Base-by-base conservation (phyloP, 2,888 invertebrate genomes). In the Acholoe squamosa region DNA sequence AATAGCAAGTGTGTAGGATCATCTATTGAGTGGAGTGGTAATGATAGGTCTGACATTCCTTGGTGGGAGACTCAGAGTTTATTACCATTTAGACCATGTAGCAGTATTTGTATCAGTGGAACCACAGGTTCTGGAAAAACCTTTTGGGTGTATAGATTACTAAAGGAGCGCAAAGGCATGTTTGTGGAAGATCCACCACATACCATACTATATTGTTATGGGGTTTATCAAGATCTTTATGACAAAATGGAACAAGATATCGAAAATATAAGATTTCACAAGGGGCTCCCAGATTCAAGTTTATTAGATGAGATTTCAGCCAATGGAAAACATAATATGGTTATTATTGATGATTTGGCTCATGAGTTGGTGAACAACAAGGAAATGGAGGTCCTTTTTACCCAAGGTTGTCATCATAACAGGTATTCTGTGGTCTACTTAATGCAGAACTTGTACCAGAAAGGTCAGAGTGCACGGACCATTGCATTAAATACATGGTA, bases 401-500 rank as follows among this genome's bases (percentile, higher is more conserved):
- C 76, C 10, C 31, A 28, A 25, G 76, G 76, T 76, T 76, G 76
- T 76, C 76, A 76, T n/a, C 76, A 76, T 76, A 76, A 28, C 10
- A 76, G n/a, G 12, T 76, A 16, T 76, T 25, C 25, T 14, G 76
- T 76, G 31, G n/a, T 76, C 10, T 76, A 76, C 31, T 14, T 76
- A 14, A 76, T 25, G 14, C 76, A 76, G n/a, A 76, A 76, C n/a
- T n/a, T n/a, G n/a, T n/a, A n/a, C n/a, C n/a, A n/a, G n/a, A n/a
- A n/a, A n/a, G n/a, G n/a, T n/a, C 76, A 76, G 31, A 10, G n/a
- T 76, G n/a, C 76, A 10, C 10, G 76, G 31, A 76, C 76, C n/a
- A 76, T 76, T 76, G 10, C 76, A 16, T 76, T 76, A n/a, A 76
- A 76, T 28, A 76, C 76, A 76, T 76, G 76, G n/a, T n/a, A n/a